Conservation (phyloP, 2,888 invertebrate genomes). For the Ceramica pisi region DNA sequence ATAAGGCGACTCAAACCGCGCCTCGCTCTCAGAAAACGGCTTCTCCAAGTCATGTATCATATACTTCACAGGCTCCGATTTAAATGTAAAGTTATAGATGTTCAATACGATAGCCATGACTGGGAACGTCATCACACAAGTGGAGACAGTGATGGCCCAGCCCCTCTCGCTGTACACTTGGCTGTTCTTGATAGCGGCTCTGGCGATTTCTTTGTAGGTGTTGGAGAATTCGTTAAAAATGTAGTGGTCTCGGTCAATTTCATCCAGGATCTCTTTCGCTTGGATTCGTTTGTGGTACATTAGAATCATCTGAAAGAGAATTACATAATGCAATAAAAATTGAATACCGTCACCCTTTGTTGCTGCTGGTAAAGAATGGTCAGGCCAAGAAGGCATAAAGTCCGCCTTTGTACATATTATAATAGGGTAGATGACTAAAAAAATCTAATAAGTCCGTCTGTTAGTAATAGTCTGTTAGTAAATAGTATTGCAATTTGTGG, state of each 20-base stretch:
- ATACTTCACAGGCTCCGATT: conserved; percentile 67
- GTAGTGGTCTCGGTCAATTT: conserved; percentile 73
- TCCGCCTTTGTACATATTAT: too few relatives aligned
- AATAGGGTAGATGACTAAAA: too few relatives aligned
- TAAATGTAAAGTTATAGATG: conserved; percentile 68
- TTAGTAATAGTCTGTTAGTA: too few relatives aligned
- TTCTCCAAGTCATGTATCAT: conserved; percentile 80
- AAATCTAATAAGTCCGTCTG: too few relatives aligned
- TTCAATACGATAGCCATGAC: conserved; percentile 69
- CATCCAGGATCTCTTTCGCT: conserved; percentile 72
- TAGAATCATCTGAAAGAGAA: conserved; percentile 73
- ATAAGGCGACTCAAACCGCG: conserved; percentile 73
- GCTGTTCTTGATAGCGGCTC: conserved; percentile 60
- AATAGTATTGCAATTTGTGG: too few relatives aligned
- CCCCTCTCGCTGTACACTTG: conserved; percentile 71
- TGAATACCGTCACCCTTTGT: too few relatives aligned
- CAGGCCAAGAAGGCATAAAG: too few relatives aligned
- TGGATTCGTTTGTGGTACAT: conserved; percentile 69
- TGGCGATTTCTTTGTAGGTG: conserved; percentile 60
- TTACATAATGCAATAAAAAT: too few relatives aligned
- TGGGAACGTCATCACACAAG: conserved; percentile 73
- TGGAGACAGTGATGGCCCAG: conserved; percentile 69
- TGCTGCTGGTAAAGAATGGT: too few relatives aligned
- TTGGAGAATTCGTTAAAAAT: conserved; percentile 64
- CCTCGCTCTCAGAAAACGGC: conserved; percentile 69